Percentiles rank a stretch among this genome's conserved stretches.
Conservation (phyloP, 30 jellyfish, hydroid and myxozoan species). For the Hydra vulgaris region DNA sequence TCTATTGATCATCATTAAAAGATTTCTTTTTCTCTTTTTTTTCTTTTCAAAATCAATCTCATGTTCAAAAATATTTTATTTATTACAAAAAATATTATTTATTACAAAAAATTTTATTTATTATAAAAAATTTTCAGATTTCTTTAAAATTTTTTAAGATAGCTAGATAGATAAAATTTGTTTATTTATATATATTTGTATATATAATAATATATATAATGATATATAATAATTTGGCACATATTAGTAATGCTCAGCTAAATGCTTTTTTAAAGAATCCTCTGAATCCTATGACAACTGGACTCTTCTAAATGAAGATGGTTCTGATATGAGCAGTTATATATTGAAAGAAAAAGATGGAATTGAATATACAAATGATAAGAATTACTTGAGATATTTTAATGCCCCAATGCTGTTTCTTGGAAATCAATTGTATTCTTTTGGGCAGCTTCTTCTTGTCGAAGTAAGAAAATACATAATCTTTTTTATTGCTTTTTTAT, state of each 20-base stretch:
- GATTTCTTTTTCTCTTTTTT: too few relatives aligned
- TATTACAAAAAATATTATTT: too few relatives aligned
- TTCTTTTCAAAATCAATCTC: too few relatives aligned
- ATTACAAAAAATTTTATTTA: too few relatives aligned
- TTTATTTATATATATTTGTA: too few relatives aligned
- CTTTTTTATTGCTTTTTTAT: background rate
- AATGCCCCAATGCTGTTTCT: constrained; percentile 67
- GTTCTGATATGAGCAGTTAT: constrained; percentile 26
- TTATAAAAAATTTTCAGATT: too few relatives aligned
- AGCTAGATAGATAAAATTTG: too few relatives aligned
- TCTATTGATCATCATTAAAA: background rate
- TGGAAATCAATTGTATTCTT: constrained; percentile 72
- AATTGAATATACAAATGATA: constrained; percentile 50
- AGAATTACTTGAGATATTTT: constrained; percentile 35
- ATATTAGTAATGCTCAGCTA: too few relatives aligned
- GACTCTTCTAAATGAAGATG: constrained; percentile 38
- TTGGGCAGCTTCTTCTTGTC: constrained; percentile 53
- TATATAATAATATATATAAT: too few relatives aligned
- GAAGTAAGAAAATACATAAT: constrained; percentile 25
- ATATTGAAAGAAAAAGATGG: constrained; percentile 34
- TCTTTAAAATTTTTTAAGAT: too few relatives aligned
- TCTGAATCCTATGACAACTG: constrained; percentile 46
- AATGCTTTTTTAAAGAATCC: background rate
- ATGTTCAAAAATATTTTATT: too few relatives aligned
- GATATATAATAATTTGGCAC: too few relatives aligned